Evolutionary conservation across 2,888 invertebrate genomes (phyloP).

Genomic region (Cephonodes hylas): DNA sequence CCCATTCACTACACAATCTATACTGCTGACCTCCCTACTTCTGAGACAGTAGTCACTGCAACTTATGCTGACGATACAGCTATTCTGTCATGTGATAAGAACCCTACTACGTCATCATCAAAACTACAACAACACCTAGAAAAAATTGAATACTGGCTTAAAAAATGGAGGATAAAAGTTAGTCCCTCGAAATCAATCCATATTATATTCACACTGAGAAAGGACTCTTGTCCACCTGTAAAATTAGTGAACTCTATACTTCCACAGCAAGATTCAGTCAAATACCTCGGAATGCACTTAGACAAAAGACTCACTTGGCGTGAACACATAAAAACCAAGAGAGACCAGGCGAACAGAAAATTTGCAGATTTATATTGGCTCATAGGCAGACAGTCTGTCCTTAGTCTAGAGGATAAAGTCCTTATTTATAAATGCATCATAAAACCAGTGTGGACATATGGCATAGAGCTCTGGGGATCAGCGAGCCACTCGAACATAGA

Average conservation of each 20-base stretch:
- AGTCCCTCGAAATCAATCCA: background rate
- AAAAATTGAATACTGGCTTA: background rate
- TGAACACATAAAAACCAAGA: background rate
- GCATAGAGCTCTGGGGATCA: too few relatives aligned
- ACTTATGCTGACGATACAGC: background rate
- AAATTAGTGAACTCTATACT: background rate
- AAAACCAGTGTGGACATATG: too few relatives aligned
- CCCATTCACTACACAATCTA: conserved; percentile 17
- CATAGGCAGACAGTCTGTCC: too few relatives aligned
- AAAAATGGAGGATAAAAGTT: background rate
- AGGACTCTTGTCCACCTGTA: background rate
- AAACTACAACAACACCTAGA: conserved; percentile 14
- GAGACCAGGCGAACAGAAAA: too few relatives aligned
- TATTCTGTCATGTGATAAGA: background rate
- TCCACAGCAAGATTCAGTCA: background rate
- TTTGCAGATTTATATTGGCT: too few relatives aligned
- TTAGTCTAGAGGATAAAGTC: too few relatives aligned
- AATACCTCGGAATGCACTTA: background rate
- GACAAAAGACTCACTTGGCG: background rate
- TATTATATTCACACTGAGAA: background rate
- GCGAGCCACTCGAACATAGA: too few relatives aligned
- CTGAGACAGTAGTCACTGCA: background rate
- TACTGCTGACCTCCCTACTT: conserved; percentile 16
- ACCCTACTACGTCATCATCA: conserved; percentile 12
- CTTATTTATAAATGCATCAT: too few relatives aligned